Evolutionary conservation across 2,797 vertebrate genomes (phyloP), one percentile per base, ranked within the genome.

Genomic region (Mionectes olivaceus): DNA sequence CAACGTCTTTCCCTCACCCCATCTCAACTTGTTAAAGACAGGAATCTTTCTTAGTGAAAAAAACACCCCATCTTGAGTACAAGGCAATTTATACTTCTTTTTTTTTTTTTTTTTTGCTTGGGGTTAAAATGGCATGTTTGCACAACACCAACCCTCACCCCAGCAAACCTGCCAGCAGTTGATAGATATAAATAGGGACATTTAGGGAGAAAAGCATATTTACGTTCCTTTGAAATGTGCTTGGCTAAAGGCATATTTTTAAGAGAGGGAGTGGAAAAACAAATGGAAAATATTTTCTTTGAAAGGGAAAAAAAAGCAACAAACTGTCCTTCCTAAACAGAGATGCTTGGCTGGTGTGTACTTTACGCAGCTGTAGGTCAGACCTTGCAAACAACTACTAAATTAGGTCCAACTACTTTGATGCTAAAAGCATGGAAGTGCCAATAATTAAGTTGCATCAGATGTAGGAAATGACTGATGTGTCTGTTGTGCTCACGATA

Each of bases 221-320:
- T 82, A 88, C 24, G 24, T 73, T 91, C 83, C 89, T 95, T 91
- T 93, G 91, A 96, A 96, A 96, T 94, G 77, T 88, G 93, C 94
- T 96, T 89, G 80, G 92, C 85, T 94, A 93, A 94, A 93, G 83
- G 74, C 76, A 88, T 96, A 93, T 93, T 96, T 95, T 90, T 77
- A 84, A 93, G 94, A 91, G 67, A 86, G 70, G 95, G 96, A 96
- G 91, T 94, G 63, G 89, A 94, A 96, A 96, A 95, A 96, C 74
- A 96, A 96, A 94, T 74, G 93, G 80, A 94, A 97, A 97, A 84
- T 94, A 88, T 93, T 94, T 95, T 90, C 91, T 94, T 90, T 95
- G 86, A 94, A 83, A 95, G 44, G 50, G 13, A 7, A 64, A 94
- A 77, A 90, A 82, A 84, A 33, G 24, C 69, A 76, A 69, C 59